Base-by-base conservation (phyloP, 2,797 vertebrate genomes). In the Siniperca obscura region DNA sequence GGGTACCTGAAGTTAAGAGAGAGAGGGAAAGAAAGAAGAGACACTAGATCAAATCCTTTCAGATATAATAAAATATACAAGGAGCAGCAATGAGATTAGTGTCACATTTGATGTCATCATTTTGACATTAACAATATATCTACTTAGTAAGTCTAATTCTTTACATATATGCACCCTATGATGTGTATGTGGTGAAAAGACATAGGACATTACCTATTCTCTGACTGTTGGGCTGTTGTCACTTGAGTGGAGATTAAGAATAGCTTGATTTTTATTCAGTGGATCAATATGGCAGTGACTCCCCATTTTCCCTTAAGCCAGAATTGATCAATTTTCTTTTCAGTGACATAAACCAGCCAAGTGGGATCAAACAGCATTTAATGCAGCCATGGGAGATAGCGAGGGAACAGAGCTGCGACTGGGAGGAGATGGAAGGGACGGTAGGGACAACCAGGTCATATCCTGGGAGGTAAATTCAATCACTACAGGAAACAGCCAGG, bases 391-490 rank as follows among this genome's bases (percentile, higher is more conserved):
- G 68, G 56, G 77, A 89, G 76, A 73, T 11, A 27, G 76, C 2
- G 27, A 64, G 40, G 42, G 27, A 72, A 53, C 21, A 68, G 62
- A 72, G 81, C 38, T 10, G 50, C 5, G 21, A 75, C 40, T 36
- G 50, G 57, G 73, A 79, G 75, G 62, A 57, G 27, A 69, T 42
- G 73, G 68, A 70, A 56, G 77, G 42, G 78, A 86, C 70, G 68
- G 79, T 84, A 25, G 66, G 80, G 80, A 82, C 1, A 66, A 71
- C 22, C 87, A 81, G 86, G 90, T 92, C 89, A 89, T 82, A 91
- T 94, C 90, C 88, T 92, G 86, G 70, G 87, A 91, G 86, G 84
- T 86, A 89, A 94, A 95, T 93, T 93, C 79, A 94, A 94, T 94
- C 91, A 93, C 77, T 83, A 87, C 90, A 90, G 94, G 93, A 94